Evolutionary conservation across 1,140 invertebrate species (phyloP), one percentile per base, ranked within the genome.

Genomic region (Sitophilus oryzae): DNA sequence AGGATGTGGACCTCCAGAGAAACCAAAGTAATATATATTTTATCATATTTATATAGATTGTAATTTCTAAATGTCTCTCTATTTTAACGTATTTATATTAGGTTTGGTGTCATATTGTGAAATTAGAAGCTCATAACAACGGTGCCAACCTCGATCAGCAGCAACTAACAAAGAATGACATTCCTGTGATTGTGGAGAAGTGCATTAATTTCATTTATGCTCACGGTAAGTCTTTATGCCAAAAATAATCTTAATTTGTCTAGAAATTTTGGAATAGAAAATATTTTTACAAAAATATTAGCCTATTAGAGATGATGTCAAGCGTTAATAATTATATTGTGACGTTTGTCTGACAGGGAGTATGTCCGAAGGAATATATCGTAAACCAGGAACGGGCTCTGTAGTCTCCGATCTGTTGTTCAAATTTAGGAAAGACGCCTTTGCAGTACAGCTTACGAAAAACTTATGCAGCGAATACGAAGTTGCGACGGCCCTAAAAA

Each of bases 121-220:
- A 83, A 62, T 73, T 83, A 52, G 85, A 85, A 5, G 84, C 88
- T 0, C 80, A 85, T 42, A 82, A 83, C 58, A 91, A 89, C 70
- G 89, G 90, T 8, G 76, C 81, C 1, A 74, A 77, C 3, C 73
- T 95, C 38, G 77, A 83, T 35, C 86, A 93, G 60, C 90, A 93
- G 68, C 90, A 93, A 68, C 72, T 94, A 20, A 93, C 89, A 4
- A 82, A 84, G 60, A 87, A 91, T 56, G 82, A 92, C 69, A 81
- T 94, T 21, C 91, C 91, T 18, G 86, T 90, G 11, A 83, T 94
- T 48, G 86, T 95, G 1, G 89, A 93, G 60, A 93, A 91, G 69
- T 94, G 91, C 71, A 83, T 93, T 35, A 91, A 88, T 65, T 93
- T 92, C 65, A 83, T 94, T 51, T 89, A 88, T 61, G 81, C 83